Evolutionary conservation across 2,888 invertebrate genomes (phyloP), one percentile per base, ranked within the genome.

Genomic region (Neuroscelio doddi): DNA sequence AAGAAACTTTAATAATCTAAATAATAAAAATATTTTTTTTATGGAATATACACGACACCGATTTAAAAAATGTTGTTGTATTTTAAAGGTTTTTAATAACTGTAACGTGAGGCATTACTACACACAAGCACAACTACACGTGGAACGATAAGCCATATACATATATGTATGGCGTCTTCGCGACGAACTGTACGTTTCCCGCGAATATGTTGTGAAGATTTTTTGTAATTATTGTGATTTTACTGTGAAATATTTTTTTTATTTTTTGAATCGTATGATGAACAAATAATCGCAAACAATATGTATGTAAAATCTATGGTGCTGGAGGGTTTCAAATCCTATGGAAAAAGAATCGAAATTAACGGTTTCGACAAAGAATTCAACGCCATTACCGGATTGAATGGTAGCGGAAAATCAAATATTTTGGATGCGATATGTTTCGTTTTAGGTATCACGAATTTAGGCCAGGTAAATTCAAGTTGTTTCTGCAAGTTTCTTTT

Each of bases 391-490:
- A 98, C 98, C 9, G 99, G 98, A 0, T 86, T 98, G 41, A 99
- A 99, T 85, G 98, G 98, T 4, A 96, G 95, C 69, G 98, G 98
- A 27, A 98, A 98, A 86, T 98, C 97, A 0, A 98, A 98, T 80
- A 95, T 99, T 80, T 87, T 99, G 59, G 99, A 99, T 86, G 91
- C 96, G 0, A 98, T 99, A 84, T 99, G 98, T 84, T 99, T 99
- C 84, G 93, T 99, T 4, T 87, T 99, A 17, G 99, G 99, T 50
- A 97, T 99, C 49, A 91, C 93, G 12, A 97, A 97, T 85, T 88
- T 98, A 68, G 89, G 90, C 1, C 94, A 96, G 85, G 97, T 96
- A 88, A 89, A 88, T 21, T 21, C 21, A 21, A 21, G 5, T 21
- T 52, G 66, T 66, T 83, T 77, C 90, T 90, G 67, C 91, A 98